Base-by-base conservation (phyloP, 37 sponge, comb jelly and placozoan genomes). In the Sycon ciliatum region DNA sequence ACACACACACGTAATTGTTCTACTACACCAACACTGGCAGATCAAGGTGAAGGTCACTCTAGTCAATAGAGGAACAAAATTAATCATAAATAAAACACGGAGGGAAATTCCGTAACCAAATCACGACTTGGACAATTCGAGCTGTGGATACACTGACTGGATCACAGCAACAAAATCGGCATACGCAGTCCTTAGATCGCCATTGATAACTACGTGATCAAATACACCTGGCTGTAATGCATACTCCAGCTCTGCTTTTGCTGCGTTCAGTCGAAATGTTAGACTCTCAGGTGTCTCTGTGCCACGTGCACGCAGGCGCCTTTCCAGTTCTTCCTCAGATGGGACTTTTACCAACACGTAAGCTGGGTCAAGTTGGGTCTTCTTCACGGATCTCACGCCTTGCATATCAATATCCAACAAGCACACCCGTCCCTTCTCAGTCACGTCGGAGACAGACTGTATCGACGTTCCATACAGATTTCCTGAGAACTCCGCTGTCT, bases 381-480 rank as follows among this genome's bases (percentile, higher is more conserved):
- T 73, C 75, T 89, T 89, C 27, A 93, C 71, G 30, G 65, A 86
- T 36, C 82, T 49, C 3, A 93, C 90, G 9, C 94, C 90, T n/a
- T 92, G 95, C 80, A 94, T 86, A 30, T 94, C 95, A 73, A 94
- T 89, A 57, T 94, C 95, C 56, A 94, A 66, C 0, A 94, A 82
- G 73, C 95, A 94, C 9, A 89, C 72, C 52, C 72, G 78, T 22
- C 90, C 90, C 3, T 46, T 37, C 0, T 39, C 30, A 38, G 70
- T 71, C 4, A 89, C 90, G 73, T 78, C 77, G 34, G 39, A 7
- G 4, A 94, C 91, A 36, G 95, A 81, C 53, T 56, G 30, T 39
- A 77, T 81, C 46, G 87, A 89, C 35, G 99, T 97, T n/a, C 99
- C 99, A 39, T 97, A 97, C 70, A 89, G 31, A 67, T 97, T 97